Evolutionary conservation across 2,888 invertebrate species (phyloP).

Genomic region (Hypsopygia costalis): DNA sequence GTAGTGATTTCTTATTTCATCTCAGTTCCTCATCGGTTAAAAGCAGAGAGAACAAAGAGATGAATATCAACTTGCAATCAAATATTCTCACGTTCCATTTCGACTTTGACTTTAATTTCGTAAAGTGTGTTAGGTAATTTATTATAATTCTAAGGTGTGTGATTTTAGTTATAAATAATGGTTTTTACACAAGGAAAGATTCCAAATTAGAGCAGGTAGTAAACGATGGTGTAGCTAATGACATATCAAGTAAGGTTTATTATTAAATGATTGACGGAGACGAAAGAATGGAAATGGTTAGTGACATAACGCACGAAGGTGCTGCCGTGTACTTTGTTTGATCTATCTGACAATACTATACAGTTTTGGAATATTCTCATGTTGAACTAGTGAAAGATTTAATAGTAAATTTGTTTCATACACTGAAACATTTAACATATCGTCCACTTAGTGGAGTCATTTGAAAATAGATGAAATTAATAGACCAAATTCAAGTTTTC

Average conservation of each 20-base stretch:
- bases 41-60: conserved; percentile 11
- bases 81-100: conserved; percentile 11
- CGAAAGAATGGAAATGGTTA: conserved; percentile 50
- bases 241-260: conserved; percentile 77
- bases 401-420: conserved; percentile 69
- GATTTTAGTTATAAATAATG: conserved; percentile 63
- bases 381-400: conserved; percentile 69
- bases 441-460: conserved; percentile 72
- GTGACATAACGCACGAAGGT: conserved; percentile 49
- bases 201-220: conserved; percentile 65
- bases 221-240: conserved; percentile 66
- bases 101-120: conserved; percentile 31
- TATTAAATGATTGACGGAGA: conserved; percentile 41
- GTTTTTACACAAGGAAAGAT: conserved; percentile 72
- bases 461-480: conserved; percentile 47
- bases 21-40: conserved; percentile 17
- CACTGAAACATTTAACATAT: conserved; percentile 61
- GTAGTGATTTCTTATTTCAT: conserved; percentile 13
- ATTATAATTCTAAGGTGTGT: conserved; percentile 64
- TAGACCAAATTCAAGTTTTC: conserved; percentile 39
- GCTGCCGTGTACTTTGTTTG: conserved; percentile 50
- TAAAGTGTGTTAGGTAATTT: conserved; percentile 61
- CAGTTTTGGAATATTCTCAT: conserved; percentile 59
- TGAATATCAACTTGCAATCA: conserved; percentile 10
- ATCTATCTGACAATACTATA: conserved; percentile 68